Evolutionary conservation across 2,113 vertebrate species (phyloP).

Genomic region (Brachyistius frenatus): DNA sequence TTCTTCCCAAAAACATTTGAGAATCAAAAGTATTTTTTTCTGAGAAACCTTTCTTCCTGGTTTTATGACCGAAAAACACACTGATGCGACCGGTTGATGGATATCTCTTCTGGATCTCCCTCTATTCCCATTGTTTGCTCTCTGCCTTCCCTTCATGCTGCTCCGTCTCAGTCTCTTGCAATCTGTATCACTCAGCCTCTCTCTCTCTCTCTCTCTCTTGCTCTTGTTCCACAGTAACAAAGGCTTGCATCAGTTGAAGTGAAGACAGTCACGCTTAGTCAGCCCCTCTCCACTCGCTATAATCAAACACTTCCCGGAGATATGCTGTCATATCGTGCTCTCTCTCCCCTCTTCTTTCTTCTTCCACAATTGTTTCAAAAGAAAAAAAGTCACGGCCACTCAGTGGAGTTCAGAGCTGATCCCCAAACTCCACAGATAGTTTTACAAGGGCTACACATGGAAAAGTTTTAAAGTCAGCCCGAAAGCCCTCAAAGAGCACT

Average conservation of each 20-base stretch:
- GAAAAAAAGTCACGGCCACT: conserved; percentile 1
- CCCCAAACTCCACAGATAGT: conserved; percentile 1
- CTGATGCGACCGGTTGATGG: not conserved
- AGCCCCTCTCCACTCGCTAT: conserved; percentile 41
- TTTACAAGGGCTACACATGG: conserved; percentile 10
- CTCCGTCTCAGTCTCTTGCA: conserved; percentile 4
- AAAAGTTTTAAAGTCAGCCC: conserved; percentile 7
- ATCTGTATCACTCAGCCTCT: conserved; percentile 5
- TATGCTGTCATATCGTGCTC: conserved; percentile 53
- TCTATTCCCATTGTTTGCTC: conserved; percentile 36
- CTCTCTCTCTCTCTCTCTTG: not conserved
- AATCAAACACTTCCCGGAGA: conserved; percentile 69
- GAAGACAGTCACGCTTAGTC: conserved; percentile 53
- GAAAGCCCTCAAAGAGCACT: not conserved
- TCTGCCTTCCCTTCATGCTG: conserved; percentile 3
- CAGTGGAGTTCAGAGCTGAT: conserved; percentile 17
- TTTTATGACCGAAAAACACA: not conserved
- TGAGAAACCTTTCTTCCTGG: not conserved
- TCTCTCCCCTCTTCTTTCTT: conserved; percentile 1
- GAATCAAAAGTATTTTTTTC: not conserved
- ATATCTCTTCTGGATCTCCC: conserved; percentile 18
- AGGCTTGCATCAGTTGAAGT: conserved; percentile 49
- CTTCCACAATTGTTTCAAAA: conserved; percentile 28
- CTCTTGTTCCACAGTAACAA: conserved; percentile 33
- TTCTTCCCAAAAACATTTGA: not conserved